phyloP scores from a whole-genome alignment of 2,888 invertebrate genomes.

The Xanthia togata region DNA sequence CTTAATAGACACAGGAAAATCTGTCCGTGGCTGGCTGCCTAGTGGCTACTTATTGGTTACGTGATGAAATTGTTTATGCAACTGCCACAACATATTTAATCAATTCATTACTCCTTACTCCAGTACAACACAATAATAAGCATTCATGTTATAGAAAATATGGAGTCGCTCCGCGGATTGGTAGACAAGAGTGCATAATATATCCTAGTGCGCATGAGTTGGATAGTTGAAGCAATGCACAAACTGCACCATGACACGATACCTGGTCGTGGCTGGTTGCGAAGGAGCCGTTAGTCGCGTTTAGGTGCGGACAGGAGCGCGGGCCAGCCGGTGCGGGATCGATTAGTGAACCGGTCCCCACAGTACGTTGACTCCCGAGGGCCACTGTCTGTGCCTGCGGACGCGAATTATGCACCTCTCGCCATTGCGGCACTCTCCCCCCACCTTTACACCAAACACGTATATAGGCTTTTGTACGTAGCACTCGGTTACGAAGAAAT shows the following conservation, averaged over 20 bases:
- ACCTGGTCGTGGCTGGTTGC: slow-evolving; percentile 76
- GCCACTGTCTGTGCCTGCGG: slow-evolving; percentile 79
- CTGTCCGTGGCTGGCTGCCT: slow-evolving; percentile 61
- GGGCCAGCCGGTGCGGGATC: slow-evolving; percentile 84
- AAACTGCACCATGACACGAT: slow-evolving; percentile 66
- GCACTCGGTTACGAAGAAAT: slow-evolving; percentile 7
- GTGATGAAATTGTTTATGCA: slow-evolving; percentile 37
- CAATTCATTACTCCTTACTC: slow-evolving; percentile 3
- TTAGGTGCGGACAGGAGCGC: slow-evolving; percentile 87
- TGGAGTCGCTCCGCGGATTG: not conserved
- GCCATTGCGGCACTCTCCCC: slow-evolving; percentile 70
- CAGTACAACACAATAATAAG: not conserved
- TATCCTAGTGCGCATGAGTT: slow-evolving; percentile 35
- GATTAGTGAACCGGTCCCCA: slow-evolving; percentile 89
- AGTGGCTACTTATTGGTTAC: slow-evolving; percentile 41
- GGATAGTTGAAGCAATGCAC: slow-evolving; percentile 37
- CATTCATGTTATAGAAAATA: slow-evolving; percentile 9
- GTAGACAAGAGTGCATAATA: slow-evolving; percentile 21
- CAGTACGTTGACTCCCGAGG: slow-evolving; percentile 88
- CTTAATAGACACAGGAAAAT: slow-evolving; percentile 67
- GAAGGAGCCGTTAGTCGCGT: slow-evolving; percentile 87
- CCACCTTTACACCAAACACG: slow-evolving; percentile 48
- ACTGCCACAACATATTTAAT: slow-evolving; percentile 12
- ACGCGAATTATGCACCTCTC: slow-evolving; percentile 82
- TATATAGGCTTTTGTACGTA: slow-evolving; percentile 19